Percentiles rank a stretch among this genome's conserved stretches.
These are phyloP conservation scores for Aporrectodea caliginosa DNA, from an alignment of 1,140 invertebrate genomes.

Conservation along the genomic window DNA sequence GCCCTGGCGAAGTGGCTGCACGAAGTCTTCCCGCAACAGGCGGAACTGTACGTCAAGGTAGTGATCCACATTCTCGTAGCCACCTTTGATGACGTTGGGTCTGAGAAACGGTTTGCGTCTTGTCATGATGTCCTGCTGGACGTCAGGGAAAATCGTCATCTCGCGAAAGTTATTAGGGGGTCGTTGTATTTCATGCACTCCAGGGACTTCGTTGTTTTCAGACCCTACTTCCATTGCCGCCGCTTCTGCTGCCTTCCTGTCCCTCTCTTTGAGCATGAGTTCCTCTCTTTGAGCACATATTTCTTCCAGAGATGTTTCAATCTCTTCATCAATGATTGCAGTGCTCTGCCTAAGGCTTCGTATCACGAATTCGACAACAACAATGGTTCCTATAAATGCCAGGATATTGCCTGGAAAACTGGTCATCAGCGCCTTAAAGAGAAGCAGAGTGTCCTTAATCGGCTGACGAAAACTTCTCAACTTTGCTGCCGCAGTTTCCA, in stretches of 20 bases:
- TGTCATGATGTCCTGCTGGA: not conserved
- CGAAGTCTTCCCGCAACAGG: slow-evolving; percentile 67
- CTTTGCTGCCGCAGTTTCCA: not conserved
- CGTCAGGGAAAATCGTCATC: slow-evolving; percentile 34
- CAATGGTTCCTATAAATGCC: not conserved
- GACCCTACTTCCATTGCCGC: not conserved
- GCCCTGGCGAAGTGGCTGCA: slow-evolving; percentile 45
- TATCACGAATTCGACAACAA: not conserved
- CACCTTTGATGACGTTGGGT: slow-evolving; percentile 61
- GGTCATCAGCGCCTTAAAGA: not conserved
- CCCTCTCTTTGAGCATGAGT: not conserved
- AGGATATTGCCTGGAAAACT: not conserved
- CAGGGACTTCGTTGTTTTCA: not conserved
- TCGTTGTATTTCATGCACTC: not conserved
- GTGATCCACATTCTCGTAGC: slow-evolving; percentile 62
- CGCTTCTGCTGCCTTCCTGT: not conserved
- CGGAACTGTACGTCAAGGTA: slow-evolving; percentile 73
- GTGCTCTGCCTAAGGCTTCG: not conserved
- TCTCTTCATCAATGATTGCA: not conserved
- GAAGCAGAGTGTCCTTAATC: not conserved
- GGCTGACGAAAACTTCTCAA: not conserved
- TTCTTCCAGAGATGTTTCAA: not conserved
- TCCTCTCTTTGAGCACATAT: not conserved
- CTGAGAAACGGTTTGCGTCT: slow-evolving; percentile 55
- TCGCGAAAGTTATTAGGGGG: slow-evolving; percentile 41